Base-by-base conservation (phyloP, 2,113 vertebrate genomes). In the Oriolus oriolus region DNA sequence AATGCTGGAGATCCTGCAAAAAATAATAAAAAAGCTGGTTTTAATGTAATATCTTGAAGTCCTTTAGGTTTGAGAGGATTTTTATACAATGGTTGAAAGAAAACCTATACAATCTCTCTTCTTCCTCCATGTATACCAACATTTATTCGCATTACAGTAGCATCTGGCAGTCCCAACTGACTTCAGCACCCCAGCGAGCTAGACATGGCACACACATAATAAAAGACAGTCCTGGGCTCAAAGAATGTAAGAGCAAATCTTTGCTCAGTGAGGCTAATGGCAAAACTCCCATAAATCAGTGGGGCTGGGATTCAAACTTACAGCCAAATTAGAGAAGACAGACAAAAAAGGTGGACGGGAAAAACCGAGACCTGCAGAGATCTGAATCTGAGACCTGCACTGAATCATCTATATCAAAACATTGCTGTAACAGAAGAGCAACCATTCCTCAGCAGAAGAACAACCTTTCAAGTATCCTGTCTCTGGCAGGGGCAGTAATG, bases 161-260 rank as follows among this genome's bases (percentile, higher is more conserved):
- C 93, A 96, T 90, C 83, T 96, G 93, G 92, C 96, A 96, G 68
- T 92, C 95, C 88, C 83, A 94, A 90, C 85, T 87, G 88, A 96
- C 79, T 97, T 96, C 92, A 95, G 92, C 90, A 96, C 83, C 88
- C 90, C 90, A 92, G 96, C 24, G 85, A 93, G 96, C 52, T 86
- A 96, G 96, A 90, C 86, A 78, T 28, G 63, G 79, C 69, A 90
- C 20, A 61, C 41, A 78, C 10, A 86, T 84, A 92, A 95, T 92
- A 90, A 89, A 70, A 95, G 84, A 93, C 86, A 95, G 94, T 93
- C 88, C 70, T 70, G 47, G 27, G 11, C 91, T 89, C 75, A 91
- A 95, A 93, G 87, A 93, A 88, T 52, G 59, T 66, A 74, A 92
- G 54, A 93, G 83, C 86, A 96, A 95, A 92, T 79, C 85, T 80